phyloP scores from a whole-genome alignment of 2,113 vertebrate species.

The Rhombomys opimus region DNA sequence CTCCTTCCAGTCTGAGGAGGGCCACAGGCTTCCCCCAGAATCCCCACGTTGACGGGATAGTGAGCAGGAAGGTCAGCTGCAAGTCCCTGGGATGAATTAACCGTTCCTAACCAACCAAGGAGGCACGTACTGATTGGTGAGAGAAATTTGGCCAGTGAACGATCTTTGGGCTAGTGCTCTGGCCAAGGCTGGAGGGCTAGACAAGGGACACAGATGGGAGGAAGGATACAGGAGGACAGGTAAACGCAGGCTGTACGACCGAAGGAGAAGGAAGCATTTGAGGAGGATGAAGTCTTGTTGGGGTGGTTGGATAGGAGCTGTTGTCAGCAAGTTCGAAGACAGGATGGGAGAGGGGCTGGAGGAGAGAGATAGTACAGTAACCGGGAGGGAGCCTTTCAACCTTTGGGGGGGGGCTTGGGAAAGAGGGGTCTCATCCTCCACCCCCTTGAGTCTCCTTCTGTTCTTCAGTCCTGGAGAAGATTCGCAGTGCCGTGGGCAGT shows the following conservation, averaged over 20 bases:
- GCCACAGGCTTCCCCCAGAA: background rate
- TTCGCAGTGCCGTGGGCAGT: conserved; percentile 95
- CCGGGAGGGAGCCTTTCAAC: background rate
- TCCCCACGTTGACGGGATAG: background rate
- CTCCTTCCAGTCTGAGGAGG: background rate
- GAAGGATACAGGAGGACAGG: background rate
- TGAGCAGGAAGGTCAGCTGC: background rate
- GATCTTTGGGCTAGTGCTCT: background rate
- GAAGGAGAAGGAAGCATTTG: too few species aligned
- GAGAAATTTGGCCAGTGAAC: background rate
- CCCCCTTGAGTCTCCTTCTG: background rate
- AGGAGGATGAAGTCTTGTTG: background rate
- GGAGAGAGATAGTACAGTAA: background rate
- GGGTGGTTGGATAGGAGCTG: background rate
- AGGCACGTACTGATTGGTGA: background rate
- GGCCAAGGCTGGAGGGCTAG: background rate
- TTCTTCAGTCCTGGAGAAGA: conserved; percentile 94
- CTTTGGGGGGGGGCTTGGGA: background rate
- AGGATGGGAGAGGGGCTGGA: background rate
- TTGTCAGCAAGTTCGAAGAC: background rate
- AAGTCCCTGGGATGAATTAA: background rate
- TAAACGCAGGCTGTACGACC: background rate
- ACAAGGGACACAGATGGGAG: background rate
- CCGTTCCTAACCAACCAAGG: background rate
- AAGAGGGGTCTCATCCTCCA: background rate